Conservation (phyloP, 2,113 vertebrate species). For the Phyllostomus discolor region DNA sequence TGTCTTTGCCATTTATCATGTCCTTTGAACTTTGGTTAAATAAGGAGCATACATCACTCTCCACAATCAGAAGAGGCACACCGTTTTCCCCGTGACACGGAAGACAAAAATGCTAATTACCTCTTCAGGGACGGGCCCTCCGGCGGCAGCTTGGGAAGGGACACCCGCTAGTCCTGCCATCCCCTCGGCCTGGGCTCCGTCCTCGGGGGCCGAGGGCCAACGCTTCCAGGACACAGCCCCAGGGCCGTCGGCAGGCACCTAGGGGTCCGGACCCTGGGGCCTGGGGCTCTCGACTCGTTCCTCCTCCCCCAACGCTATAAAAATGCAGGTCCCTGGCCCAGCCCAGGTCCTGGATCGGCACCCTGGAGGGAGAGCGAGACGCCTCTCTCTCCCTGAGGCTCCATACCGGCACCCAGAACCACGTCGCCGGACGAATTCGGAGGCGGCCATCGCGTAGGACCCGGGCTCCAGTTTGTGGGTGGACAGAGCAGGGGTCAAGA, state of each 20-base stretch:
- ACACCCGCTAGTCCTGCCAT: neutral
- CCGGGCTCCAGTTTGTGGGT: rapidly evolving
- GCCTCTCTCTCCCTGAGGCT: too few species aligned
- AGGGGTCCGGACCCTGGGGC: too few species aligned
- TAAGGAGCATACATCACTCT: neutral
- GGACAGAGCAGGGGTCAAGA: too few species aligned
- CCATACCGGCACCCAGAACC: neutral
- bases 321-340: neutral
- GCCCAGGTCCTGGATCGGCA: neutral
- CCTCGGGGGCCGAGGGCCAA: neutral
- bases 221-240: neutral
- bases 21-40: neutral
- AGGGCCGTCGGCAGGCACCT: rapidly evolving
- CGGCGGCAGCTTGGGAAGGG: neutral
- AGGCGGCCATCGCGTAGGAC: rapidly evolving
- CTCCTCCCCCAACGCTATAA: neutral
- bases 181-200: rapidly evolving
- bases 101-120: neutral
- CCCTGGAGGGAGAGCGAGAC: neutral
- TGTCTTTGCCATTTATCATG: neutral
- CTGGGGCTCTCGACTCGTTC: rapidly evolving
- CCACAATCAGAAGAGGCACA: neutral
- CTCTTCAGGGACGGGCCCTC: neutral
- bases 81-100: neutral
- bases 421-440: rapidly evolving